Conservation (phyloP, 2,888 invertebrate genomes). For the Cryptophagus acutangulus region DNA sequence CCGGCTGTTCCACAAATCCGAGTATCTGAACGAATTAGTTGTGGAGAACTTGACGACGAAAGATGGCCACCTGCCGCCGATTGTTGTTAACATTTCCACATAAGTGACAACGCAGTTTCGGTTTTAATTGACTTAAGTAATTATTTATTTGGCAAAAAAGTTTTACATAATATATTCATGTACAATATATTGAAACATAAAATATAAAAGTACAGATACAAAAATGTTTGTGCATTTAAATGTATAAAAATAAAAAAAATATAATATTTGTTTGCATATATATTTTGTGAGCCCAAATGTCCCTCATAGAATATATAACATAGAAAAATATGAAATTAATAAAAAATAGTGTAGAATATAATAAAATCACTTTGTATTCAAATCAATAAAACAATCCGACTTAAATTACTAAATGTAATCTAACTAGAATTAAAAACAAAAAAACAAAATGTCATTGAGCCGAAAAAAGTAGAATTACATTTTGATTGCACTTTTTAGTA, state of each 20-base stretch:
- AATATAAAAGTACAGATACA: too few species aligned
- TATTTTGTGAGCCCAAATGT: too few species aligned
- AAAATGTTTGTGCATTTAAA: too few species aligned
- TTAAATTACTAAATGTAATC: constrained; percentile 10
- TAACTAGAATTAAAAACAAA: constrained; percentile 19
- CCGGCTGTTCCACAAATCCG: constrained; percentile 28
- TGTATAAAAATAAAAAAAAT: too few species aligned
- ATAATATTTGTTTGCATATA: too few species aligned
- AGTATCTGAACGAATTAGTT: constrained; percentile 24
- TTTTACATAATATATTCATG: constrained; percentile 19
- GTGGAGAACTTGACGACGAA: constrained; percentile 30
- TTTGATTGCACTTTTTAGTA: constrained; percentile 37
- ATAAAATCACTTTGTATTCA: too few species aligned
- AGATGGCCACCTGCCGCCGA: constrained; percentile 31
- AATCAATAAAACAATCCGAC: constrained; percentile 12
- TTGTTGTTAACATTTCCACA: too few species aligned
- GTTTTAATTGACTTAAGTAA: constrained; percentile 38
- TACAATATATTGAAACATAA: constrained; percentile 19
- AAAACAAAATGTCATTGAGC: constrained; percentile 15
- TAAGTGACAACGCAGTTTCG: background rate
- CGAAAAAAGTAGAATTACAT: constrained; percentile 26
- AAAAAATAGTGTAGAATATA: too few species aligned
- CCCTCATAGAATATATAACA: too few species aligned
- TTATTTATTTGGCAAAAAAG: constrained; percentile 41
- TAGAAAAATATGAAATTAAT: too few species aligned